Percentiles rank a stretch among this genome's conserved stretches.
Evolutionary conservation across 2,888 invertebrate species (phyloP).

Genomic region (Acleris literana): DNA sequence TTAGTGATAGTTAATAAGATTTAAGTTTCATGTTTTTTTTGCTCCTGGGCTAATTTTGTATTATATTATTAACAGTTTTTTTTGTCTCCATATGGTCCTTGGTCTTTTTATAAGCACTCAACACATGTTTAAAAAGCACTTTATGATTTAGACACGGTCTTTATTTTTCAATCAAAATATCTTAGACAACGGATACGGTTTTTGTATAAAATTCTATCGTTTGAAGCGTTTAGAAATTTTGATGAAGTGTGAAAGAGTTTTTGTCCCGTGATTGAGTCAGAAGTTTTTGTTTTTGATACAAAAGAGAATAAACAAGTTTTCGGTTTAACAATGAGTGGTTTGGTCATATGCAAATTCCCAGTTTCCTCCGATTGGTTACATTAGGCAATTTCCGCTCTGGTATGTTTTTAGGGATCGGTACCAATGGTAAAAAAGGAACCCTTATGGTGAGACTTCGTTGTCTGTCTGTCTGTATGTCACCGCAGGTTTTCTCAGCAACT

Average conservation of each 20-base stretch:
- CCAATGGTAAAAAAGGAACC: too few relatives aligned
- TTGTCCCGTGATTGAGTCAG: constrained; percentile 71
- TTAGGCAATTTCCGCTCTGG: too few relatives aligned
- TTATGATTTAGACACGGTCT: constrained; percentile 69
- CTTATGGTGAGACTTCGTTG: too few relatives aligned
- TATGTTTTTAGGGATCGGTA: too few relatives aligned
- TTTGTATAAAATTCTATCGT: constrained; percentile 56
- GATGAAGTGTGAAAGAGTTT: constrained; percentile 78
- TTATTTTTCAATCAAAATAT: constrained; percentile 82
- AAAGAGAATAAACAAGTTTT: constrained; percentile 38
- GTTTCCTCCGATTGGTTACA: too few relatives aligned
- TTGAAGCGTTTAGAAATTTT: constrained; percentile 66
- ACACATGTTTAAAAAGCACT: constrained; percentile 36
- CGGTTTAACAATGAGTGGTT: constrained; percentile 4
- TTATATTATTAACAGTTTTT: not conserved
- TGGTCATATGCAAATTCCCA: too few relatives aligned
- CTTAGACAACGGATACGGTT: constrained; percentile 70
- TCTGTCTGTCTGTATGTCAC: too few relatives aligned
- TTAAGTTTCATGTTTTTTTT: not conserved
- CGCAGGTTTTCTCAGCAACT: too few relatives aligned
- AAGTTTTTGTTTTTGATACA: constrained; percentile 54
- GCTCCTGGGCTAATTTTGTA: not conserved
- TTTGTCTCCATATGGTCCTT: not conserved
- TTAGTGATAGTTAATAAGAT: not conserved
- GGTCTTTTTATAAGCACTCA: not conserved